Evolutionary conservation across 2,113 vertebrate genomes (phyloP).

Genomic region (Gymnogyps californianus): DNA sequence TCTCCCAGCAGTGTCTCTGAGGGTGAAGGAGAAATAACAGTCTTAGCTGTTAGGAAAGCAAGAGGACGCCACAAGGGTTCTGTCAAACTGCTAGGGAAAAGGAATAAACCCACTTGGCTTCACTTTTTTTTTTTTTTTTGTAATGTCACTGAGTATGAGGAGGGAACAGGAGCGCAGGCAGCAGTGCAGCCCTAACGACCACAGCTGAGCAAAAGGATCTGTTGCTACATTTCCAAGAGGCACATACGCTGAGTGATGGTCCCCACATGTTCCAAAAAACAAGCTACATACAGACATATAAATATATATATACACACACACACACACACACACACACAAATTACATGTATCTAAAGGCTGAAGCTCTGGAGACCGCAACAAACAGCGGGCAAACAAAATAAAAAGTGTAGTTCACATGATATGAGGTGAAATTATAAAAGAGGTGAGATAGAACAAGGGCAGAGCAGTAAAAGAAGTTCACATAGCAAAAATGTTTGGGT

Average conservation of each 20-base stretch:
- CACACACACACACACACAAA: background rate
- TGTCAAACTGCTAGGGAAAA: background rate
- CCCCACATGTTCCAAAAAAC: background rate
- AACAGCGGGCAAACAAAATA: background rate
- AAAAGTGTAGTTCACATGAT: rapidly evolving
- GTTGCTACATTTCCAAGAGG: background rate
- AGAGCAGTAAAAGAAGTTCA: background rate
- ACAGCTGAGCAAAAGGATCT: background rate
- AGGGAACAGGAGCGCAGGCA: background rate
- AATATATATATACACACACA: rapidly evolving
- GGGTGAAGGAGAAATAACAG: background rate
- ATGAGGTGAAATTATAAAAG: background rate
- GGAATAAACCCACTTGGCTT: background rate
- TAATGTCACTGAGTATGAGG: background rate
- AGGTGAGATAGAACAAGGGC: background rate
- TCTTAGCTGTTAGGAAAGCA: background rate
- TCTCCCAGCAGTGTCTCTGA: background rate
- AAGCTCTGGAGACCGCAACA: background rate
- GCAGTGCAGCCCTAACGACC: background rate
- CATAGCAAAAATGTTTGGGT: background rate
- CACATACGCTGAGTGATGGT: background rate
- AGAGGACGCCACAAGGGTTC: background rate
- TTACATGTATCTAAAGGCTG: background rate
- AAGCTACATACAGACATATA: background rate
- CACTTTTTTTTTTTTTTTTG: background rate